A percentile compares a stretch with the other conserved stretches of the same genome.
Evolutionary conservation across 2,888 invertebrate genomes (phyloP).

Genomic region (Plagodis pulveraria): DNA sequence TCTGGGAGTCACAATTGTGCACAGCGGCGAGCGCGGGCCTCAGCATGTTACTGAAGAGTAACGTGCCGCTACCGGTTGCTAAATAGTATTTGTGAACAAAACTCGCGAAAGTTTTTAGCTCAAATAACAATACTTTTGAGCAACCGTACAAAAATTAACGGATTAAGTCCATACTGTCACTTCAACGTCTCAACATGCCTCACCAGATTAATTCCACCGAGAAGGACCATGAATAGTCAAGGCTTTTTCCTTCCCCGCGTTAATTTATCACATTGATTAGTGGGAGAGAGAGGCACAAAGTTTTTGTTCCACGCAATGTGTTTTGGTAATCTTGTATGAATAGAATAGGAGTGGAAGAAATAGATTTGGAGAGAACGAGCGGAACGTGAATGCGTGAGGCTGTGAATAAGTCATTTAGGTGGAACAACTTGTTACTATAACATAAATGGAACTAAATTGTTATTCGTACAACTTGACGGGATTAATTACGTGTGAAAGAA

Average conservation of each 20-base stretch:
- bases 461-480: too few species aligned
- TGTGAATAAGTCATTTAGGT: neutral
- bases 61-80: too few species aligned
- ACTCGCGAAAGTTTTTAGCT: too few species aligned
- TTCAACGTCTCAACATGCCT: constrained; percentile 20
- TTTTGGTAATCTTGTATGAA: constrained; percentile 35
- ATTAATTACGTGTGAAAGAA: too few species aligned
- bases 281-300: constrained; percentile 13
- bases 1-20: too few species aligned
- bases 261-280: constrained; percentile 42
- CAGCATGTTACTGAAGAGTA: too few species aligned
- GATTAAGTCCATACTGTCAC: constrained; percentile 13
- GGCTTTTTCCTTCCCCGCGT: constrained; percentile 28
- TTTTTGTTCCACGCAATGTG: constrained; percentile 37
- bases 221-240: constrained; percentile 37
- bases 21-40: too few species aligned
- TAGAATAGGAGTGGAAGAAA: constrained; percentile 19
- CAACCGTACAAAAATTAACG: too few species aligned
- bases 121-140: too few species aligned
- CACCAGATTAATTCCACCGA: constrained; percentile 34
- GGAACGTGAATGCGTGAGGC: neutral
- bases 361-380: constrained; percentile 1
- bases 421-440: neutral
- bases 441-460: too few species aligned
- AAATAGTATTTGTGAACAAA: too few species aligned